Conservation (phyloP, 2,113 vertebrate species). For the Notothenia coriiceps region DNA sequence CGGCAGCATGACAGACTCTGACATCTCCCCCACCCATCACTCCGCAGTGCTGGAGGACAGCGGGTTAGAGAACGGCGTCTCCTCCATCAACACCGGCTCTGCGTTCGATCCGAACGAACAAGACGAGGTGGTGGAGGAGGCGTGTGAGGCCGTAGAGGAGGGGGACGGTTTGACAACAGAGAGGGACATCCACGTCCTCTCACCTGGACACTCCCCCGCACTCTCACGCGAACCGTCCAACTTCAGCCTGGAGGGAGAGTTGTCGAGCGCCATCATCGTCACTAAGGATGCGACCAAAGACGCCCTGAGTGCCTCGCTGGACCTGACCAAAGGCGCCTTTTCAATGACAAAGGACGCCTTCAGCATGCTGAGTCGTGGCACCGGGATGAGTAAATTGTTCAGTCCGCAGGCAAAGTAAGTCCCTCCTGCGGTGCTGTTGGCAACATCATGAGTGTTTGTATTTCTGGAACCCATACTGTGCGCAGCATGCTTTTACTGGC, state of each 20-base stretch:
- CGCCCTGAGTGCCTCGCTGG: conserved; percentile 91
- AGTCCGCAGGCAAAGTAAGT: conserved; percentile 87
- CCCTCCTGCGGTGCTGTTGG: conserved; percentile 40
- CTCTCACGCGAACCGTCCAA: conserved; percentile 79
- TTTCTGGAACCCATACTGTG: conserved; percentile 23
- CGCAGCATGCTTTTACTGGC: conserved; percentile 35
- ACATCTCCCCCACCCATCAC: conserved; percentile 81
- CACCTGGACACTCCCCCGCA: conserved; percentile 59
- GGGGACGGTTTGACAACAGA: conserved; percentile 54
- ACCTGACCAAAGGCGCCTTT: conserved; percentile 95
- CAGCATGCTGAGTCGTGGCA: conserved; percentile 90
- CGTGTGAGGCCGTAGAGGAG: conserved; percentile 88
- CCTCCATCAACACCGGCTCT: background rate
- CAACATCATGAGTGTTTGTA: conserved; percentile 5
- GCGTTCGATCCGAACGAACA: conserved; percentile 68
- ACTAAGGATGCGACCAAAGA: conserved; percentile 96
- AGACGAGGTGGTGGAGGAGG: conserved; percentile 87
- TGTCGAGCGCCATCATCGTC: conserved; percentile 90
- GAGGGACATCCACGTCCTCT: conserved; percentile 35
- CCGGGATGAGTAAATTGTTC: conserved; percentile 93
- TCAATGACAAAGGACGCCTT: conserved; percentile 94
- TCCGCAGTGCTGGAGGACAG: conserved; percentile 74
- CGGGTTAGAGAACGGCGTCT: conserved; percentile 68
- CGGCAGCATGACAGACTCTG: conserved; percentile 92
- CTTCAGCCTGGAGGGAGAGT: conserved; percentile 90